Evolutionary conservation across 2,797 vertebrate genomes (phyloP).

Genomic region (Manis javanica): DNA sequence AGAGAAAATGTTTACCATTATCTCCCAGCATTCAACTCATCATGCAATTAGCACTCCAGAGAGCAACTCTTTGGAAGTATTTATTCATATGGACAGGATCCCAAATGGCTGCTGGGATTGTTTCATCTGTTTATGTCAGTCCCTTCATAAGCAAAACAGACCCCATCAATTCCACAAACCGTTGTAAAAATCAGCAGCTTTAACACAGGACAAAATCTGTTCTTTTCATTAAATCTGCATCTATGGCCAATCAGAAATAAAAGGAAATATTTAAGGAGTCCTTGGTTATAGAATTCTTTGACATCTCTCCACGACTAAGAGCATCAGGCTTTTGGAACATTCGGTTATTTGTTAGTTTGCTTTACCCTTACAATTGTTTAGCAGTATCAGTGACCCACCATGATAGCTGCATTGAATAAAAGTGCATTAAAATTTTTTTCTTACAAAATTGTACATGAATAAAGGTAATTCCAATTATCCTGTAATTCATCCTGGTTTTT

Average conservation of each 20-base stretch:
- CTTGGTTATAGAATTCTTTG: background rate
- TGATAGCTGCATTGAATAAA: background rate
- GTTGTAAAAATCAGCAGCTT: background rate
- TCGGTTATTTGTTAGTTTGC: background rate
- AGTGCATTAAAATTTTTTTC: background rate
- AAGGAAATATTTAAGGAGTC: conserved; percentile 1
- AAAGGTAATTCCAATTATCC: background rate
- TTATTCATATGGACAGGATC: background rate
- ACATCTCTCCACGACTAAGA: background rate
- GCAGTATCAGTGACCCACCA: background rate
- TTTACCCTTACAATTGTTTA: background rate
- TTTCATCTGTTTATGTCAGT: background rate
- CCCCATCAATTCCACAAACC: background rate
- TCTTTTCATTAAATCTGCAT: background rate
- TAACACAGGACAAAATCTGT: background rate
- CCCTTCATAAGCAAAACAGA: background rate
- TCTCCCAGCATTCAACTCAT: background rate
- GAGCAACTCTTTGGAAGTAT: background rate
- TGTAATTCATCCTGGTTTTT: background rate
- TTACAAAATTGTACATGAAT: background rate
- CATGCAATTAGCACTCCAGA: background rate
- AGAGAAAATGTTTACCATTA: background rate
- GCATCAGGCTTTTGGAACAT: background rate
- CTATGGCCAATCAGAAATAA: conserved; percentile 2
- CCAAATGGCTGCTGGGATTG: background rate